Evolutionary conservation across 2,113 vertebrate genomes (phyloP), one percentile per base, ranked within the genome.

Genomic region (Nothoprocta perdicaria): DNA sequence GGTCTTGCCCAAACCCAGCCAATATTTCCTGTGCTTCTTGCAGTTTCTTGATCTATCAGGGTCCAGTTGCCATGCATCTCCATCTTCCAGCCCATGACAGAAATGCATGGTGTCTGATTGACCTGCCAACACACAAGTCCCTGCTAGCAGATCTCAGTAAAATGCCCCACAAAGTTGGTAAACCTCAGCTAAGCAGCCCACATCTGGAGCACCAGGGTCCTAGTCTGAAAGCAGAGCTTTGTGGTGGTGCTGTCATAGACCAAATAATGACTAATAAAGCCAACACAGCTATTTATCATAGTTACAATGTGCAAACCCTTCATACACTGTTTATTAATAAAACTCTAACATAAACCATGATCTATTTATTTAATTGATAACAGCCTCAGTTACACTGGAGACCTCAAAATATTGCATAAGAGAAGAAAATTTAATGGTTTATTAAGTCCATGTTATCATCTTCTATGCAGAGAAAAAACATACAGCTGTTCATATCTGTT

Each of bases 101-200:
- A 35, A 53, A 8, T 2, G 1, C 2, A 3, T 8, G 46, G 18
- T 22, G 26, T n/a, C 66, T 2, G 0, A 6, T 33, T 71, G 80
- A 62, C 40, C 26, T 7, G 33, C 15, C 7, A 35, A 21, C 21
- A 48, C 24, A 10, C 14, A 12, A 4, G 16, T 62, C 27, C 10
- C 52, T 81, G 33, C n/a, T 27, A 40, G 38, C 48, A 85, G 41
- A 35, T 12, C 43, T 68, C 76, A 48, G 17, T 38, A 46, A 52
- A 57, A 71, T 5, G 24, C 5, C 7, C 45, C 21, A 10, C 0
- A 0, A 57, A n/a, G 52, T 80, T 66, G 0, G 0, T n/a, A 76
- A 61, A 79, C 21, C 55, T 86, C 48, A 33, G 43, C 41, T 46
- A 41, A 73, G 43, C 24, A 77, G 33, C 26, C 27, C 38, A 18